These are phyloP conservation scores for Lepisosteus osseus DNA, from an alignment of 2,113 vertebrate species.

Conservation along the genomic window DNA sequence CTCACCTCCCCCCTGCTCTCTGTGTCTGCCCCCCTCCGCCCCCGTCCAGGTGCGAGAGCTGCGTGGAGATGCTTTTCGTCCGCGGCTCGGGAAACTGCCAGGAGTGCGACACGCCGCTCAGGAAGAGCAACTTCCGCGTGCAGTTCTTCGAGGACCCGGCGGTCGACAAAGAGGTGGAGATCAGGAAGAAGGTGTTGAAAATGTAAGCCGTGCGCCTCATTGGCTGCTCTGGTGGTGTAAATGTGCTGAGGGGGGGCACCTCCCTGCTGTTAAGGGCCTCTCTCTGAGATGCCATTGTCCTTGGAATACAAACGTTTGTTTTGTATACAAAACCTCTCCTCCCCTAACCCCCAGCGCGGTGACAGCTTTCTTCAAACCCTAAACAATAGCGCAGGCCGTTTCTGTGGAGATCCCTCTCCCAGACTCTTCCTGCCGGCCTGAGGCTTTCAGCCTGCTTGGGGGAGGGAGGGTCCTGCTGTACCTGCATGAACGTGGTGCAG, in stretches of 20 bases:
- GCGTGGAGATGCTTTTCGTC: conserved; percentile 93
- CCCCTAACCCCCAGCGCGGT: conserved; percentile 37
- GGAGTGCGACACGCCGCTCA: conserved; percentile 87
- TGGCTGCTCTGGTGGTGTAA: no score
- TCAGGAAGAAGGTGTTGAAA: conserved; percentile 95
- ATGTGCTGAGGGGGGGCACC: conserved; percentile 25
- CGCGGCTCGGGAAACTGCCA: conserved; percentile 93
- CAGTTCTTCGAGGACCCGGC: conserved; percentile 95
- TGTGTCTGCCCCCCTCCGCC: background rate
- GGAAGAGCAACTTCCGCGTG: conserved; percentile 93
- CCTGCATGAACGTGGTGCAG: no score
- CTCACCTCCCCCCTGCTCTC: no score
- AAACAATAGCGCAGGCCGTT: conserved; percentile 46
- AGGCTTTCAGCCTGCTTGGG: background rate
- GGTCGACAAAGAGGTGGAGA: conserved; percentile 97
- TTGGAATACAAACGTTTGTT: conserved; percentile 68
- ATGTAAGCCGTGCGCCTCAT: conserved; percentile 72
- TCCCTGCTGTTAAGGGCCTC: conserved; percentile 31
- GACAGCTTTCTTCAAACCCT: conserved; percentile 10
- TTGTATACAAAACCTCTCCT: conserved; percentile 67
- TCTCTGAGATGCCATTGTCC: conserved; percentile 64
- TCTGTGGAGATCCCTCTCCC: conserved; percentile 38
- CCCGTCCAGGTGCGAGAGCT: conserved; percentile 84
- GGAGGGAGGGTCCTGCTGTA: no score
- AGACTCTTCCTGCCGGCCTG: conserved; percentile 28